Evolutionary conservation across 2,888 invertebrate species (phyloP).

Genomic region (Eupithecia dodoneata): DNA sequence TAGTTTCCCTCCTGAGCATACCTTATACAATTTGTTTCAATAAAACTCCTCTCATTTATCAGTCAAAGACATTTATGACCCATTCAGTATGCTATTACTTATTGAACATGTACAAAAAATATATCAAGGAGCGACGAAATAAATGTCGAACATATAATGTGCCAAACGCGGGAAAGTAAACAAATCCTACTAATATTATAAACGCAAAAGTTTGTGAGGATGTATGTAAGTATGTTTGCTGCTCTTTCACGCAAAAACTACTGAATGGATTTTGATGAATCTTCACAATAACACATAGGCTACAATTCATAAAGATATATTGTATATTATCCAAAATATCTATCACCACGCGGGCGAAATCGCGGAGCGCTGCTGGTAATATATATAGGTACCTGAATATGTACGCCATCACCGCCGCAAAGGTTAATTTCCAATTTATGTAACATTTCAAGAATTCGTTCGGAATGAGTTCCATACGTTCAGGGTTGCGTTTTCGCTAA

Average conservation of each 20-base stretch:
- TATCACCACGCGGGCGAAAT: no score
- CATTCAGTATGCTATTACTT: neutral
- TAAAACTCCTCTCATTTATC: neutral
- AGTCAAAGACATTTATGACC: neutral
- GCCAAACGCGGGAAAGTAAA: neutral
- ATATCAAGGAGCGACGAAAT: neutral
- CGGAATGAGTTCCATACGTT: neutral
- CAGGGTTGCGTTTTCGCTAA: neutral
- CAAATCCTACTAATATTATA: neutral
- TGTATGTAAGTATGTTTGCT: no score
- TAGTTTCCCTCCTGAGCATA: neutral
- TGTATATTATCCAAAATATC: no score
- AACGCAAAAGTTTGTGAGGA: no score
- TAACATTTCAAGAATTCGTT: neutral
- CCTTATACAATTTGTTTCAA: neutral
- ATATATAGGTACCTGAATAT: neutral
- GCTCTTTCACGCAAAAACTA: no score
- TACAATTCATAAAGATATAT: no score
- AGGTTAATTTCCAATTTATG: slow-evolving; percentile 4
- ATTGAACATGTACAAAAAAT: neutral
- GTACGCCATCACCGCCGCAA: neutral
- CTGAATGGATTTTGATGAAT: no score
- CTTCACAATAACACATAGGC: no score
- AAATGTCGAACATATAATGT: neutral
- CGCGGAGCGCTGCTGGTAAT: no score